Base-by-base conservation (phyloP, 2,797 vertebrate genomes). In the Micrastur ruficollis region DNA sequence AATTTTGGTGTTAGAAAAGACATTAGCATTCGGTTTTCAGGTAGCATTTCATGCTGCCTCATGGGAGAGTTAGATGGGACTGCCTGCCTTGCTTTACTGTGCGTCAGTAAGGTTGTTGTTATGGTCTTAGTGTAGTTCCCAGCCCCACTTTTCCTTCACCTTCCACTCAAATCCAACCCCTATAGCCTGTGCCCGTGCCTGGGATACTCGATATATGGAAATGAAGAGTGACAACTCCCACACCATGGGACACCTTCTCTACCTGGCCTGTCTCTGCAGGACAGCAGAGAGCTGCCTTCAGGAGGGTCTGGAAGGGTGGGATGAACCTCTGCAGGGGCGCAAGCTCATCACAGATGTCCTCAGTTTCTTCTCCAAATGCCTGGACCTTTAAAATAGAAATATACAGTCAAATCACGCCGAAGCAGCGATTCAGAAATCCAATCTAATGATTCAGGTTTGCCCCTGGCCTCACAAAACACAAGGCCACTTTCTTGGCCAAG, bases 21-120 rank as follows among this genome's bases (percentile, higher is more conserved):
- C 5, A 17, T 26, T 9, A 75, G 8, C 4, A 29, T 12, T 19
- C 46, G 15, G 12, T 55, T 88, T 71, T 63, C 47, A 62, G 58
- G 11, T 8, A 18, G 3, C 1, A 0, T 50, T 86, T 86, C 66
- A 27, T 14, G 34, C 25, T 67, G 0, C 20, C 46, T 65, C 44
- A 36, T 0, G 0, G 9, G 32, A 71, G 3, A 5, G 18, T 84
- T 1, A 40, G 47, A 8, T 16, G 49, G 26, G 23, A 34, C 2
- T 3, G 23, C 12, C 15, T 52, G 63, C 36, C 34, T 47, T 36
- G 34, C 25, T 6, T 44, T 27, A 4, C 36, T 61, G 71, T 32
- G 14, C 1, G 0, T 50, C 44, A 23, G 26, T 49, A 68, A 34
- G 34, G 12, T 20, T 20, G 16, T n/a, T 50, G 21, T 55, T 63